Percentiles rank a stretch among this genome's conserved stretches.
Evolutionary conservation across 2,888 invertebrate genomes (phyloP).

Genomic region (Drosophila tripunctata): DNA sequence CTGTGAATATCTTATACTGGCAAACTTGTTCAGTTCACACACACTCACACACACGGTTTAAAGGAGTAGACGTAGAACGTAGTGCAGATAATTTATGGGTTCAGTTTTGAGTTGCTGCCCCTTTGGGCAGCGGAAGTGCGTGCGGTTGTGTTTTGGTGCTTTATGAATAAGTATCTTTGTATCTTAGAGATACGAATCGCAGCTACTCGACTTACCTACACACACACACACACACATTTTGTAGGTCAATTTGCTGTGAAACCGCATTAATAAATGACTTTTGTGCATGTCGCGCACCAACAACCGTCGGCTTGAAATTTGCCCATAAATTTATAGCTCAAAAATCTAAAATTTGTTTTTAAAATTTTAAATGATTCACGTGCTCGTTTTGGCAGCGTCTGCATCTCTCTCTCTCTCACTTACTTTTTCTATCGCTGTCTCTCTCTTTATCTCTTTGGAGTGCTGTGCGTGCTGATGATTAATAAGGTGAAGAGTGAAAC

Average conservation of each 20-base stretch:
- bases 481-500: conserved; percentile 62
- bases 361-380: conserved; percentile 45
- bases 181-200: conserved; percentile 69
- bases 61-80: conserved; percentile 50
- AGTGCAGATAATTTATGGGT: conserved; percentile 69
- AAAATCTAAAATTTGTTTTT: conserved; percentile 53
- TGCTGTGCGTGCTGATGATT: conserved; percentile 61
- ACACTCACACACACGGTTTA: background rate
- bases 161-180: conserved; percentile 42
- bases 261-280: conserved; percentile 69
- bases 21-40: conserved; percentile 16
- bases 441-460: background rate
- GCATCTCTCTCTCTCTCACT: conserved; percentile 2
- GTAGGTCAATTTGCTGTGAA: conserved; percentile 57
- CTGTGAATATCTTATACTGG: conserved; percentile 35
- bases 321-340: conserved; percentile 65
- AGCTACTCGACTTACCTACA: conserved; percentile 51
- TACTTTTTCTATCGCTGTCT: background rate
- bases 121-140: conserved; percentile 69
- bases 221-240: conserved; percentile 12
- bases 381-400: conserved; percentile 7
- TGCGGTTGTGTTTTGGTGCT: conserved; percentile 32
- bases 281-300: conserved; percentile 67
- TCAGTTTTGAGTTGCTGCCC: conserved; percentile 39
- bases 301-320: conserved; percentile 61